A percentile compares a stretch with the other conserved stretches of the same genome.
These are phyloP conservation scores for Formica exsecta DNA, from an alignment of 1,140 invertebrate species.

Conservation along the genomic window DNA sequence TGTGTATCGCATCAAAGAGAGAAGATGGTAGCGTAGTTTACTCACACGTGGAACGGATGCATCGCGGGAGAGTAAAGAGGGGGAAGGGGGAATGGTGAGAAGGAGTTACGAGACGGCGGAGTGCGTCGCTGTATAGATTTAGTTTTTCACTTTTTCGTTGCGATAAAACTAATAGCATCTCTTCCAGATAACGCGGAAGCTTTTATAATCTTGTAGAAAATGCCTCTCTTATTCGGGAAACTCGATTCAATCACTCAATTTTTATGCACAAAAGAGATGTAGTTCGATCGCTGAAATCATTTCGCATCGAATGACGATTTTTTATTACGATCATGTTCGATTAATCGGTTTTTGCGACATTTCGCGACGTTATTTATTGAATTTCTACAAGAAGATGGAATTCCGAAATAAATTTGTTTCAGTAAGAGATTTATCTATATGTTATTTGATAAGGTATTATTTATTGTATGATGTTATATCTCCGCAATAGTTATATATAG, in stretches of 20 bases:
- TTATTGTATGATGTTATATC: no score
- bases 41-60: slow-evolving; percentile 1
- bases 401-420: no score
- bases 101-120: slow-evolving; percentile 20
- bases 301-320: neutral
- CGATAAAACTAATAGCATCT: slow-evolving; percentile 33
- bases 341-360: slow-evolving; percentile 1
- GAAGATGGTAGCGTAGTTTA: slow-evolving; percentile 52
- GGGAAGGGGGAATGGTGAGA: neutral
- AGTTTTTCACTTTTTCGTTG: slow-evolving; percentile 55
- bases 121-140: slow-evolving; percentile 35
- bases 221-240: slow-evolving; percentile 43
- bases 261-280: neutral
- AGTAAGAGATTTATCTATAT: no score
- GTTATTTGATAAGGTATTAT: no score
- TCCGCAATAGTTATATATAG: no score
- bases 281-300: slow-evolving; percentile 9
- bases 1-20: slow-evolving; percentile 12
- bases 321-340: slow-evolving; percentile 15
- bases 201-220: slow-evolving; percentile 55
- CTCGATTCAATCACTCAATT: neutral
- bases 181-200: slow-evolving; percentile 35
- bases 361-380: neutral
- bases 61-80: neutral
- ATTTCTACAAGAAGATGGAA: no score